Evolutionary conservation across 2,113 vertebrate genomes (phyloP), one percentile per base, ranked within the genome.

Genomic region (Indicator maculatus): DNA sequence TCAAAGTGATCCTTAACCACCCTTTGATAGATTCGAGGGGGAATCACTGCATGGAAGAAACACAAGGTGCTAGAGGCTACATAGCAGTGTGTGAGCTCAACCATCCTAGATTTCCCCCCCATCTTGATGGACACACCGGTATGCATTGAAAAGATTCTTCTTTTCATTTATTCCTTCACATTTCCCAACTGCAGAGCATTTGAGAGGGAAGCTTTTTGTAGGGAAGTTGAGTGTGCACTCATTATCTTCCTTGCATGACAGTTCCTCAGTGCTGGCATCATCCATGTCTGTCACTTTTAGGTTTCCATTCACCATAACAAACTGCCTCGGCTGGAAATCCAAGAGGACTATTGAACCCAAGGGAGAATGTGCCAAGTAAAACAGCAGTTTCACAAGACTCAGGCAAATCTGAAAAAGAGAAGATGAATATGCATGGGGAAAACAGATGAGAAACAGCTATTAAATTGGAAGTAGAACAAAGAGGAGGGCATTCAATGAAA

Each of bases 251-350:
- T 58, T 94, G 80, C 98, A 99, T 28, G 85, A 18, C 13, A 98
- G 96, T 61, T 98, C 98, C 55, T 97, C 96, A 0, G 97, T 95
- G 81, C 97, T 98, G 96, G 98, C 98, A 74, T 99, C 98, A 44
- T 99, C 99, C 96, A 99, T 96, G 96, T 99, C 99, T 2, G 98
- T 99, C 92, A 99, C 98, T 97, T 99, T 99, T 66, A 99, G 97
- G 90, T 97, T 96, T 53, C 98, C 99, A 41, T 98, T 97, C 87
- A 99, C 98, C 70, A 98, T 98, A 87, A 99, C 98, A 84, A 99
- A 99, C 97, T 99, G 99, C 55, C 98, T 98, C 2, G 99, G 98
- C 97, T 99, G 99, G 96, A 99, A 99, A 97, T 99, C 99, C 97
- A 99, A 97, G 87, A 99, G 98, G 50, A 97, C 98, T 96, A 99